These are phyloP conservation scores for Thomomys bottae DNA, from an alignment of 2,113 vertebrate genomes.

Conservation along the genomic window DNA sequence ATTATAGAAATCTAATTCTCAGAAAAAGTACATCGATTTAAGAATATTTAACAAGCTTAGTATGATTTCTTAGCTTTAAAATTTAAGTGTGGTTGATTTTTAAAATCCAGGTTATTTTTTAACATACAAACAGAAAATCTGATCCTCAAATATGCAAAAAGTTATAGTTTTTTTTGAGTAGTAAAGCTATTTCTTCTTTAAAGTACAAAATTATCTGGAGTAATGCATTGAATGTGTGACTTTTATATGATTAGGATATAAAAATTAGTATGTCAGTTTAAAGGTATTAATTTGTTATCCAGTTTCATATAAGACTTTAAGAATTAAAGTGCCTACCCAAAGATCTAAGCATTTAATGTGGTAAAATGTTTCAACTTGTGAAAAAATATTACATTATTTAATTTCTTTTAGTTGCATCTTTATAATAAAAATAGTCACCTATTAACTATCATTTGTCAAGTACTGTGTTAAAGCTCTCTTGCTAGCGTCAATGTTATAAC, in stretches of 20 bases:
- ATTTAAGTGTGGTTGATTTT: conserved; percentile 12
- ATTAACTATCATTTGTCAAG: neutral
- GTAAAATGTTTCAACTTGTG: conserved; percentile 19
- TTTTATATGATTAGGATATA: conserved; percentile 44
- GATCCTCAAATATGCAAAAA: neutral
- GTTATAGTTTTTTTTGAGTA: neutral
- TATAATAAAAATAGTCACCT: conserved; percentile 45
- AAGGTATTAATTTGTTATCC: conserved; percentile 36
- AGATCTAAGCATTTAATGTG: conserved; percentile 8
- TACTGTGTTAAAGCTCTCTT: neutral
- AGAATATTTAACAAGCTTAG: conserved; percentile 22
- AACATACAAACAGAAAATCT: conserved; percentile 25
- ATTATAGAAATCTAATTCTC: conserved; percentile 20
- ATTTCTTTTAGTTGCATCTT: conserved; percentile 31
- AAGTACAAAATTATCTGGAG: conserved; percentile 33
- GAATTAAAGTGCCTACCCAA: conserved; percentile 45
- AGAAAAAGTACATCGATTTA: neutral
- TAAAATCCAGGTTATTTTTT: conserved; percentile 10
- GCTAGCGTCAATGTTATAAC: conserved; percentile 1
- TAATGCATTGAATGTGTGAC: conserved; percentile 40
- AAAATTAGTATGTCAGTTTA: neutral
- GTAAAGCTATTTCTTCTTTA: conserved; percentile 43
- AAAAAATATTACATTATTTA: conserved; percentile 43
- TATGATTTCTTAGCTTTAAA: conserved; percentile 49
- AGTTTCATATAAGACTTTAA: neutral